Conservation (phyloP, 2,888 invertebrate genomes). For the Carterocephalus palaemon region DNA sequence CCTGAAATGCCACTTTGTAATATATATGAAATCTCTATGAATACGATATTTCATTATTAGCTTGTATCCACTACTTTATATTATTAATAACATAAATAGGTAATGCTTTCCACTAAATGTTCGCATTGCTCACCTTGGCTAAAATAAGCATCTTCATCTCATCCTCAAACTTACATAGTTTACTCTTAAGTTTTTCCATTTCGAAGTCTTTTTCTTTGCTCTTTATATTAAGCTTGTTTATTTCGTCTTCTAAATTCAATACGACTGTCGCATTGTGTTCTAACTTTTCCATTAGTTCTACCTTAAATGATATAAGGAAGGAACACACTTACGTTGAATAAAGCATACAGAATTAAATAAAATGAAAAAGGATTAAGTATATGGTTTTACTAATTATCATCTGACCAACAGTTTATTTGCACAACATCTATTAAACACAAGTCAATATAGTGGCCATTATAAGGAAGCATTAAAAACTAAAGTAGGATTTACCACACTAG, state of each 20-base stretch:
- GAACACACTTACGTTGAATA: conserved; percentile 21
- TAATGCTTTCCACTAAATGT: background rate
- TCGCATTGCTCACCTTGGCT: conserved; percentile 30
- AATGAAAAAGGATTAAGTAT: too few relatives aligned
- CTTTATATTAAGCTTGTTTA: conserved; percentile 40
- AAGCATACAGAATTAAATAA: background rate
- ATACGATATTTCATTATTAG: too few relatives aligned
- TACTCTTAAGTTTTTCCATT: conserved; percentile 45
- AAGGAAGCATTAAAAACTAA: conserved; percentile 26
- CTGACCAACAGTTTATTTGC: too few relatives aligned
- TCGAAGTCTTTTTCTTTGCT: conserved; percentile 53
- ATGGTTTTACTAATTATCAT: too few relatives aligned
- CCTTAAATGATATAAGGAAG: conserved; percentile 39
- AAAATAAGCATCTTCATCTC: conserved; percentile 31
- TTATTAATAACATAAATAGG: too few relatives aligned
- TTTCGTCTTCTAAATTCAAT: conserved; percentile 51
- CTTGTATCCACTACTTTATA: too few relatives aligned
- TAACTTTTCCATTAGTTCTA: conserved; percentile 67
- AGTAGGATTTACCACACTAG: conserved; percentile 50
- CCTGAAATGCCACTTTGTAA: conserved; percentile 39
- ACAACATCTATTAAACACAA: background rate
- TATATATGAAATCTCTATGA: too few relatives aligned
- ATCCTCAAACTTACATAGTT: conserved; percentile 37
- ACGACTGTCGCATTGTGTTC: conserved; percentile 50
- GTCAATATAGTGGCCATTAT: conserved; percentile 11